A percentile compares a stretch with the other conserved stretches of the same genome.
Evolutionary conservation across 2,113 vertebrate genomes (phyloP).

Genomic region (Myiozetetes cayanensis): DNA sequence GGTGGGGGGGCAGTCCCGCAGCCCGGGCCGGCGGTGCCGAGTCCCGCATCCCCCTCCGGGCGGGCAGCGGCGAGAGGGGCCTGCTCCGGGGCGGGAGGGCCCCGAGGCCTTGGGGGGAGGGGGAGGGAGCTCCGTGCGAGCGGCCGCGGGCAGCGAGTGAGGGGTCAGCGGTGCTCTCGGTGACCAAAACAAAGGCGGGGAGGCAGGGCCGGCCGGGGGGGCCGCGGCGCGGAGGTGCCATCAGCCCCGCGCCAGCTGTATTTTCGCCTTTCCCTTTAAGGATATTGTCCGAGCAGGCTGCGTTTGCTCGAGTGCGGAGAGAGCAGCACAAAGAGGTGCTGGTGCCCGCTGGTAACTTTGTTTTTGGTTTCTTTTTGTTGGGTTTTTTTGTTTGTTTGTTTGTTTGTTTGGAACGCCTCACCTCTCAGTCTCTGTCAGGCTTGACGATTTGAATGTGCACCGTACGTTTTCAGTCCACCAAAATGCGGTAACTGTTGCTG

Average conservation of each 20-base stretch:
- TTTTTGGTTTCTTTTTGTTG: background rate
- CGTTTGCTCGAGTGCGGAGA: background rate
- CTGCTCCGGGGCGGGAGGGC: background rate
- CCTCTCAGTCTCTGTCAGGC: background rate
- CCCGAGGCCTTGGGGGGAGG: background rate
- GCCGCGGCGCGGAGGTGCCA: background rate
- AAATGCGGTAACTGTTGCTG: background rate
- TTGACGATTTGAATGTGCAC: background rate
- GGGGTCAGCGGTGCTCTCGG: background rate
- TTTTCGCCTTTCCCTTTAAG: background rate
- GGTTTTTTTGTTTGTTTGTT: no score
- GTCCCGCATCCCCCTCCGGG: background rate
- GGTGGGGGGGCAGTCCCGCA: background rate
- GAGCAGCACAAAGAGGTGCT: conserved; percentile 20
- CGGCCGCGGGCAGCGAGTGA: background rate
- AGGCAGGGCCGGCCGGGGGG: background rate
- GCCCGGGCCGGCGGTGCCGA: background rate
- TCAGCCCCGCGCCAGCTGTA: background rate
- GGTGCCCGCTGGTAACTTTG: background rate
- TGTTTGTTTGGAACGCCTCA: background rate
- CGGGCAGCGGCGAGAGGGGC: background rate
- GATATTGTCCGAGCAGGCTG: background rate
- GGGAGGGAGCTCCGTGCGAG: background rate
- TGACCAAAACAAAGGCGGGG: conserved; percentile 59
- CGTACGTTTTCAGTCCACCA: background rate